Conservation (phyloP, 2,888 invertebrate species). For the Spilosoma lubricipeda region DNA sequence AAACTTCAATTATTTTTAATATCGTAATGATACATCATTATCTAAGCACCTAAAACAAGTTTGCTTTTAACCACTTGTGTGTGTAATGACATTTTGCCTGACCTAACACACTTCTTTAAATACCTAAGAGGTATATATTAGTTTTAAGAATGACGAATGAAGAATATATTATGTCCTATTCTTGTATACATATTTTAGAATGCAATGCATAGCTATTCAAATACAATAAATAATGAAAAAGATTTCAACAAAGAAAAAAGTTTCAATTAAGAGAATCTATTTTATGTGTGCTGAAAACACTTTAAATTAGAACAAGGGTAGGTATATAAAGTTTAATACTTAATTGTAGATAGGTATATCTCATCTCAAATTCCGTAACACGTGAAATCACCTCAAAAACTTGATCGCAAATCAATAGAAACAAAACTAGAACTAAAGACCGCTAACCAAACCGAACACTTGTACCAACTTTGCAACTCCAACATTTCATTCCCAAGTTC, state of each 20-base stretch:
- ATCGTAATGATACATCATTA: background rate
- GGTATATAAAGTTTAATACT: constrained; percentile 9
- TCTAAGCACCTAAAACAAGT: background rate
- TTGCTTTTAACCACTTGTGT: too few species aligned
- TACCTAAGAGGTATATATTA: background rate
- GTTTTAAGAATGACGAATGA: background rate
- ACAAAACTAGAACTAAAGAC: constrained; percentile 68
- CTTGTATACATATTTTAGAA: background rate
- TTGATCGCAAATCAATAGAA: constrained; percentile 58
- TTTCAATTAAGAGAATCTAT: background rate
- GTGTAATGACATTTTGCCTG: too few species aligned
- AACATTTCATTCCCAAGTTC: constrained; percentile 76
- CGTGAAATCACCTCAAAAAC: constrained; percentile 45
- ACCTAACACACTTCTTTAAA: background rate
- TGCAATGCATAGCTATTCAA: too few species aligned
- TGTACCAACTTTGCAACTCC: constrained; percentile 68
- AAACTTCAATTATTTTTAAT: too few species aligned
- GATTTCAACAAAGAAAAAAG: too few species aligned
- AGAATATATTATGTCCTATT: background rate
- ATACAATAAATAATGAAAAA: background rate
- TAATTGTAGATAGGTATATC: constrained; percentile 13
- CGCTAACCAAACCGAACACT: constrained; percentile 68
- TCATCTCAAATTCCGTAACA: constrained; percentile 38
- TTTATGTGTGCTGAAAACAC: background rate
- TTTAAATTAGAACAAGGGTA: background rate